Percentiles rank a stretch among this genome's conserved stretches.
These are phyloP conservation scores for Macrobrachium nipponense DNA, from an alignment of 1,140 invertebrate genomes.

Conservation along the genomic window DNA sequence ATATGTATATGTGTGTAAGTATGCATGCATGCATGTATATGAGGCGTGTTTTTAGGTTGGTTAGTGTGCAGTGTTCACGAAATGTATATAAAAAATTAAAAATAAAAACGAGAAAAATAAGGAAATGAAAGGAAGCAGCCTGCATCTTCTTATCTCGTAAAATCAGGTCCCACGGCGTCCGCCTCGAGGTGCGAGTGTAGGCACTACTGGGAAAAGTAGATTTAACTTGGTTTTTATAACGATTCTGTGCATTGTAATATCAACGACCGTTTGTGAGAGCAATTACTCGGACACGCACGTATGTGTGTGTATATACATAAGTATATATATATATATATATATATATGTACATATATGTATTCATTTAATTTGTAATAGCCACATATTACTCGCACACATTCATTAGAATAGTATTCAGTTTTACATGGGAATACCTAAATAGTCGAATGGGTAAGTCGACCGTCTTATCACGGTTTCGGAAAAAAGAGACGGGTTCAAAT, in stretches of 20 bases:
- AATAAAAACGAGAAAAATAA: constrained; percentile 17
- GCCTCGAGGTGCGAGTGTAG: too few relatives aligned
- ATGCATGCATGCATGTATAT: constrained; percentile 12
- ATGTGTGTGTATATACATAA: constrained; percentile 17
- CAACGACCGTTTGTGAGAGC: background rate
- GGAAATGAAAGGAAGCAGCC: background rate
- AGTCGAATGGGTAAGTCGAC: too few relatives aligned
- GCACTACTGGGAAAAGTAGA: too few relatives aligned
- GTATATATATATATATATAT: constrained; percentile 41
- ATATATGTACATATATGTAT: constrained; percentile 34
- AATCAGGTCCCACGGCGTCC: too few relatives aligned
- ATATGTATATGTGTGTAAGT: constrained; percentile 26
- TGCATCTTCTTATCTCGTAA: background rate
- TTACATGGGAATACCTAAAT: too few relatives aligned
- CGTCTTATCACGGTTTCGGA: too few relatives aligned
- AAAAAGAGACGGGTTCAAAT: too few relatives aligned
- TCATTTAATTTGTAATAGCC: background rate
- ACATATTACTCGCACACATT: too few relatives aligned
- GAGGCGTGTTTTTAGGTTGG: too few relatives aligned
- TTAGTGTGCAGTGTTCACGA: too few relatives aligned
- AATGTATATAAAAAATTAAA: too few relatives aligned
- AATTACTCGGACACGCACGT: background rate
- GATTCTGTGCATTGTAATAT: background rate
- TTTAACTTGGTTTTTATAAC: background rate
- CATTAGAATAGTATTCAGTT: too few relatives aligned